phyloP scores from a whole-genome alignment of 2,888 invertebrate species.

The Pegoplata infirma region DNA sequence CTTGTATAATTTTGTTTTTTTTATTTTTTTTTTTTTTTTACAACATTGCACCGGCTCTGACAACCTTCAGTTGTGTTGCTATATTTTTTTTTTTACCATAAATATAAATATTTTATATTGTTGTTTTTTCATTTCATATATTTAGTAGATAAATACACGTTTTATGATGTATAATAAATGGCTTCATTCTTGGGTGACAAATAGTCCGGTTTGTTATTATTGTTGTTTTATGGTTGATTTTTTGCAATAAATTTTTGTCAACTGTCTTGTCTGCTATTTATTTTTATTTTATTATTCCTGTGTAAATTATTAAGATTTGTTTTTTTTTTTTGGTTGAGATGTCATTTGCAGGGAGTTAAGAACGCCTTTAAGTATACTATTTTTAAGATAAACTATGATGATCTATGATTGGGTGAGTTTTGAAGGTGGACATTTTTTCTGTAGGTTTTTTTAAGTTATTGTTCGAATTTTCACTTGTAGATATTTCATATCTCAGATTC shows the following conservation, averaged over 20 bases:
- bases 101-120: conserved; percentile 28
- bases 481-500: too few relatives aligned
- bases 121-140: conserved; percentile 13
- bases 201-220: conserved; percentile 60
- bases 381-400: background rate
- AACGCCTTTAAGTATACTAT: background rate
- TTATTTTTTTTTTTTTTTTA: background rate
- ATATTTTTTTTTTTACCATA: conserved; percentile 12
- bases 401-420: too few relatives aligned
- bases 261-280: conserved; percentile 52
- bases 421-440: too few relatives aligned
- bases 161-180: conserved; percentile 60
- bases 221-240: conserved; percentile 25
- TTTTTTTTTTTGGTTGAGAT: too few relatives aligned
- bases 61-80: conserved; percentile 53
- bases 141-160: conserved; percentile 51
- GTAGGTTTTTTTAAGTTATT: too few relatives aligned
- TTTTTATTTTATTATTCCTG: conserved; percentile 28
- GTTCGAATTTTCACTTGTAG: too few relatives aligned
- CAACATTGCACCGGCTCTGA: conserved; percentile 25
- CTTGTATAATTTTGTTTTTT: background rate
- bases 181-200: conserved; percentile 61
- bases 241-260: conserved; percentile 29
- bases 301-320: conserved; percentile 35
- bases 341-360: background rate